Base-by-base conservation (phyloP, 2,888 invertebrate species). In the Disparrhopalites patrizii region DNA sequence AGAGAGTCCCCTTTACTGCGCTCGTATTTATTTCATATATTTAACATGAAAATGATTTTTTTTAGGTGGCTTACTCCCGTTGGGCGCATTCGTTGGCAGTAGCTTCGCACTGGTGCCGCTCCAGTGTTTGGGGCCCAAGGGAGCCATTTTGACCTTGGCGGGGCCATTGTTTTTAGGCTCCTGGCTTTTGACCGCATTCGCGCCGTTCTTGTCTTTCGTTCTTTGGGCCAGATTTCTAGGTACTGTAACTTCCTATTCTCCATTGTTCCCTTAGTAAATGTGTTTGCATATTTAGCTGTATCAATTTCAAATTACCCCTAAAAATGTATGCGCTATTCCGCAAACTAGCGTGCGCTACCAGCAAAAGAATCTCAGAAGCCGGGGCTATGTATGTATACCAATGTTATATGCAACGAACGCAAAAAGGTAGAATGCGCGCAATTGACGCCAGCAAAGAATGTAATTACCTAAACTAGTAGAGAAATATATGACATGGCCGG, bases 71-170 rank as follows among this genome's bases (percentile, higher is more conserved):
- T 38, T 73, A 30, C 66, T 67, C 20, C 73, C 73, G 1, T 55
- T 73, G 1, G 73, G 71, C 1, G 73, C 73, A 18, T 69, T 69
- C 57, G 62, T 67, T 28, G 73, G 73, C 33, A 70, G 70, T 55
- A 23, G 72, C 5, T 36, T 65, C 4, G 70, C 70, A 1, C 65
- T 70, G 4, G 18, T 73, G 50, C 68, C 70, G 0, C 43, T 73
- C 2, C 60, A 65, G 23, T 31, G 56, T 15, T 57, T 72, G 25
- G 73, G 73, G 10, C 73, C 73, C 0, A 69, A 68, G 15, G 71
- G 73, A 2, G 64, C 70, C 4, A 67, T 72, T 36, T 52, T 72
- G 15, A 68, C 62, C 51, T 38, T 69, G 10, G 68, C 66, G 20
- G 67, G 43, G 18, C 70, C 71, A 1, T 40, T 67, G 25, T 70